Conservation (phyloP, 2,797 vertebrate genomes). For the Onychomys torridus region DNA sequence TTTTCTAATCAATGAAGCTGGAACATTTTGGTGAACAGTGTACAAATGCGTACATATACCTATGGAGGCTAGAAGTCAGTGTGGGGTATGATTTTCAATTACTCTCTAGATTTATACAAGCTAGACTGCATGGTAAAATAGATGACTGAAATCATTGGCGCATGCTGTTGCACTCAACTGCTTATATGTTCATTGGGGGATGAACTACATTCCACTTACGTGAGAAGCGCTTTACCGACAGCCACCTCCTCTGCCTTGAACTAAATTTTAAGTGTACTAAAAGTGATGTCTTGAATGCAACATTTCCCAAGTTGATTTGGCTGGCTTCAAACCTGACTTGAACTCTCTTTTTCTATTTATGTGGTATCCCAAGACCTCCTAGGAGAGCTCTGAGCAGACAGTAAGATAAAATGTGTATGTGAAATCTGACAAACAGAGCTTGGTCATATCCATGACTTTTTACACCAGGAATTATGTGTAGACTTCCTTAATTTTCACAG, state of each 20-base stretch:
- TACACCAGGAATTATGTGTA: not conserved
- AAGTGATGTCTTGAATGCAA: not conserved
- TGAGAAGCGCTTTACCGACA: not conserved
- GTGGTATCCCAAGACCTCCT: not conserved
- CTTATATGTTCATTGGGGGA: no score
- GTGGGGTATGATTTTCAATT: not conserved
- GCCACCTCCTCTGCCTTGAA: not conserved
- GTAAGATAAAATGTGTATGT: not conserved
- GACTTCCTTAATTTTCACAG: not conserved
- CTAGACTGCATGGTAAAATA: not conserved
- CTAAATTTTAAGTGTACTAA: not conserved
- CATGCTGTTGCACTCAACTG: not conserved
- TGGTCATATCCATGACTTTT: not conserved
- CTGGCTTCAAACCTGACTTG: not conserved
- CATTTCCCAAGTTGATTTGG: not conserved
- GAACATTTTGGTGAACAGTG: not conserved
- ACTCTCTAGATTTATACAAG: not conserved
- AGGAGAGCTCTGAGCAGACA: not conserved
- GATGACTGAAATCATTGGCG: accelerated
- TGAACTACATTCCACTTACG: not conserved
- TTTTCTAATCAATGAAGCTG: not conserved
- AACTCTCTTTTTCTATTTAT: not conserved
- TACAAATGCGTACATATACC: not conserved
- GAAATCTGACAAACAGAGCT: not conserved
- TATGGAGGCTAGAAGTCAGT: not conserved